Evolutionary conservation across 2,797 vertebrate species (phyloP), one percentile per base, ranked within the genome.

Genomic region (Phylloscopus collybita): DNA sequence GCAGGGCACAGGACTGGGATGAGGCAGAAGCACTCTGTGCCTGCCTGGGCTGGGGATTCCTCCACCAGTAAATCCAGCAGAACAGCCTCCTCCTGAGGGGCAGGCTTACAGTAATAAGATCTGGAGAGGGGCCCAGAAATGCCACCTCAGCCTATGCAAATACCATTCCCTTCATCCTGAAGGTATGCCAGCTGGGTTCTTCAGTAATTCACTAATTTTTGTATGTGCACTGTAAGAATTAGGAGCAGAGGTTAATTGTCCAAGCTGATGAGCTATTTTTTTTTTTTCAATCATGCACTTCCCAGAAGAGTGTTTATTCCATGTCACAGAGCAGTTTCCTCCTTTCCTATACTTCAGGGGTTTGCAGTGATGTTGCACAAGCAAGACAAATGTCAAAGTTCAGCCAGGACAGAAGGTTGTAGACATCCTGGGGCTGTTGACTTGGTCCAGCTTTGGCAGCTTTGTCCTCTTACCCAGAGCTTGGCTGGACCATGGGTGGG

Each of bases 41-140:
- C 61, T 65, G 56, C 65, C 65, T 15, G 38, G 21, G 40, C 45
- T 50, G 70, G 18, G 83, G 62, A 30, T 71, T 88, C 80, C 54
- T 71, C 13, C 62, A 67, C 91, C 0, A 5, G 80, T 59, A 65
- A 72, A 86, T 92, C 86, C 85, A 76, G 95, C 78, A 72, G 74
- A 90, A 69, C 93, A 64, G 80, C 88, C 57, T 93, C 42, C 79
- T 95, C 92, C 91, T n/a, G 92, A 75, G 91, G 11, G 75, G 22
- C 84, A 54, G 80, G 84, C 71, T 90, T 80, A 56, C 53, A 64
- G 71, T 53, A 73, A 85, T 29, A 10, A 74, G 40, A 56, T 61
- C 90, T 88, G 86, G 80, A 91, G 76, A 59, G 29, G 4, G 67
- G 86, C 84, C 80, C 79, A 85, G 92, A 85, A 94, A 44, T 66